Evolutionary conservation across 2,888 invertebrate species (phyloP), one percentile per base, ranked within the genome.

Genomic region (Syritta pipiens): DNA sequence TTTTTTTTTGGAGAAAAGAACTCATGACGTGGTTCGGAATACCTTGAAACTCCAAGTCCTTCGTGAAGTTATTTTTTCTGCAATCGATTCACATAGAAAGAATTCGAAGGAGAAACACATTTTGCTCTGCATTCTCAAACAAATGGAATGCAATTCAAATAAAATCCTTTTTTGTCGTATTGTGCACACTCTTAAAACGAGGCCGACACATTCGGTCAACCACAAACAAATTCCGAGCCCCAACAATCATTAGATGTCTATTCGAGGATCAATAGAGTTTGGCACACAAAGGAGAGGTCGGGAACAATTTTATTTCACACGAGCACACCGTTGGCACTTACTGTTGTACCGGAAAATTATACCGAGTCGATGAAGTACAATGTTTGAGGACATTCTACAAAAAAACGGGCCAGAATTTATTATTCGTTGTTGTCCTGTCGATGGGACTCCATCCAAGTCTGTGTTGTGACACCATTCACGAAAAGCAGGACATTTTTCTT

Each of bases 261-360:
- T 68, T 53, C 68, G 55, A 60, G 51, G 67, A 67, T 68, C 74
- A 60, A 74, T 74, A 17, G 37, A 74, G 67, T 60, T 75, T 60
- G 35, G 26, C 26, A 44, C 42, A 42, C 40, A 30, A 30, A 3
- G 20, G 35, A 42, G 48, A 10, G 22, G n/a, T 12, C 12, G 14
- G 42, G 49, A 48, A 49, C 62, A 76, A 57, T 42, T 46, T 63
- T 63, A 76, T 69, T 76, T 71, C 63, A 62, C 76, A 63, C 57
- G 49, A 22, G 37, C 17, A 24, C 28, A 55, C 26, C 53, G 35
- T 57, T 71, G 57, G 20, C 46, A 46, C 55, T 30, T 28, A 35
- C 55, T 51, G 49, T 69, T 48, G 69, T 76, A 10, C 42, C 57
- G 35, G 71, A 71, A 71, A 62, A 63, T 44, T 63, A 42, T 63